These are phyloP conservation scores for Mechanitis mazaeus DNA, from an alignment of 2,888 invertebrate species.

Conservation along the genomic window DNA sequence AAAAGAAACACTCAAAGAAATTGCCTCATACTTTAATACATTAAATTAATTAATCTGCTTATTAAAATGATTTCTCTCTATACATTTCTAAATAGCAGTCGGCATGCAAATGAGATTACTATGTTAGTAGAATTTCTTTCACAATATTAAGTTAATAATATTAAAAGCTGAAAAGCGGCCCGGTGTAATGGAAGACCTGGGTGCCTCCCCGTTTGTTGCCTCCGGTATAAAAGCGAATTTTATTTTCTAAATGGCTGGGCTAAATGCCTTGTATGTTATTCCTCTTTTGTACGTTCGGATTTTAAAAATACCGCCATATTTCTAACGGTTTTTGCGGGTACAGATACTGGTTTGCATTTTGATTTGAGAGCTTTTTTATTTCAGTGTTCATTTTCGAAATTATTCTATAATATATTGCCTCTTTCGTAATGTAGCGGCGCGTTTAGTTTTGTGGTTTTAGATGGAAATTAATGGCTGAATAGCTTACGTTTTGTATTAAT, in stretches of 20 bases:
- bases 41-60: conserved; percentile 3
- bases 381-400: conserved; percentile 26
- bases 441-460: conserved; percentile 21
- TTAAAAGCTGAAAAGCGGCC: conserved; percentile 27
- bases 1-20: neutral
- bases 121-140: conserved; percentile 27
- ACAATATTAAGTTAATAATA: conserved; percentile 30
- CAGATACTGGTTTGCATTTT: conserved; percentile 24
- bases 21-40: neutral
- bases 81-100: conserved; percentile 10
- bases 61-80: conserved; percentile 5
- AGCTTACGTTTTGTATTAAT: conserved; percentile 11
- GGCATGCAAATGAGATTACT: conserved; percentile 29
- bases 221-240: conserved; percentile 33
- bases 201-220: conserved; percentile 23
- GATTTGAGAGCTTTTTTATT: conserved; percentile 28
- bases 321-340: conserved; percentile 33
- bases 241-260: conserved; percentile 35
- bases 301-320: conserved; percentile 32
- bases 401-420: conserved; percentile 27
- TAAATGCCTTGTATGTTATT: conserved; percentile 32
- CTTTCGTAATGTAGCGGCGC: conserved; percentile 18
- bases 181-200: conserved; percentile 28
- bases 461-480: conserved; percentile 19
- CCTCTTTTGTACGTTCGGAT: conserved; percentile 31